Conservation (phyloP, 2,888 invertebrate species). For the Tanytarsus gracilentus region DNA sequence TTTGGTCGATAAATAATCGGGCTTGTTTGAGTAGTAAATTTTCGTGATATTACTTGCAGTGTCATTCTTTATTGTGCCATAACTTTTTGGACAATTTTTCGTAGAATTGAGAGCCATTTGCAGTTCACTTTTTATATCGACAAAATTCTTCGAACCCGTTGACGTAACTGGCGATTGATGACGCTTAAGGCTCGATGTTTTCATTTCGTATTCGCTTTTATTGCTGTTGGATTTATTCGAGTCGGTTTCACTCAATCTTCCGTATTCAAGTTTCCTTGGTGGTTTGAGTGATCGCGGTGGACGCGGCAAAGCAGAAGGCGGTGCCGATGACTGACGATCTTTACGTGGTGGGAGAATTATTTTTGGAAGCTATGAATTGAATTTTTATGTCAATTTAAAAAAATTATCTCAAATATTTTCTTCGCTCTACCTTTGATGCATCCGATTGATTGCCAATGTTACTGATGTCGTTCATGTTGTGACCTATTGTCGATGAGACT, state of each 20-base stretch:
- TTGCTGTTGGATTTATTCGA: conserved; percentile 32
- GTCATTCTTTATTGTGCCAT: conserved; percentile 18
- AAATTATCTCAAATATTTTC: background rate
- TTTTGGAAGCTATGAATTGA: conserved; percentile 29
- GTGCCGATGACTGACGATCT: conserved; percentile 32
- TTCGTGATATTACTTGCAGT: conserved; percentile 19
- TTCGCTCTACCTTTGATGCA: conserved; percentile 29
- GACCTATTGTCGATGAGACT: conserved; percentile 33
- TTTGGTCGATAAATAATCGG: conserved; percentile 32
- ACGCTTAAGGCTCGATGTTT: conserved; percentile 32
- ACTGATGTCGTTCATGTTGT: conserved; percentile 34
- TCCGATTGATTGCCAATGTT: conserved; percentile 31
- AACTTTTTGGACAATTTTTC: conserved; percentile 15
- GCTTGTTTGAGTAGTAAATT: conserved; percentile 29
- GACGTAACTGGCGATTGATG: conserved; percentile 25
- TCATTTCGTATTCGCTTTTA: conserved; percentile 31
- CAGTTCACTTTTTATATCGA: conserved; percentile 16
- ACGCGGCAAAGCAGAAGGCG: conserved; percentile 33
- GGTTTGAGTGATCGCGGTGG: conserved; percentile 33
- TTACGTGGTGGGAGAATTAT: conserved; percentile 31
- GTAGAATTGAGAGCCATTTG: conserved; percentile 24
- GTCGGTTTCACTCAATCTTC: conserved; percentile 32
- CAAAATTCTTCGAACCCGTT: conserved; percentile 11
- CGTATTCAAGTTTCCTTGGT: conserved; percentile 33
- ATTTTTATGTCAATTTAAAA: background rate